Percentiles rank a stretch among this genome's conserved stretches.
phyloP scores from a whole-genome alignment of 2,888 invertebrate genomes.

The Cremastinae sp. region DNA sequence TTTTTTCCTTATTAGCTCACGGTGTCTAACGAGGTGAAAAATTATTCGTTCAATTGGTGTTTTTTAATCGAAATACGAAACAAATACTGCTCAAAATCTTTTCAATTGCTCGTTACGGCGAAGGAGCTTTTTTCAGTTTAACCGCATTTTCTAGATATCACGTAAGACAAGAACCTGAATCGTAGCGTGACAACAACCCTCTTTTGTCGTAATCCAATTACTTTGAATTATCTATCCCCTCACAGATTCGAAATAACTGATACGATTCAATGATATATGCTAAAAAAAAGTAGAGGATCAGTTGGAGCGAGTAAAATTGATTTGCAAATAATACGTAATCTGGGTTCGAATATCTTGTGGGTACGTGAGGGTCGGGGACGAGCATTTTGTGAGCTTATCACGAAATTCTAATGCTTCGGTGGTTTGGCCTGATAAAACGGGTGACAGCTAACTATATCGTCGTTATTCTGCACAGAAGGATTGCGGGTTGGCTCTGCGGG shows the following conservation, averaged over 20 bases:
- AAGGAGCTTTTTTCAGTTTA: not conserved
- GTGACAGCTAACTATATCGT: slow-evolving; percentile 30
- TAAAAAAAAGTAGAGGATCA: slow-evolving; percentile 3
- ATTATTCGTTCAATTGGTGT: slow-evolving; percentile 27
- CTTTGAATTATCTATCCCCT: no score
- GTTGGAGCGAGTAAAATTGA: slow-evolving; percentile 9
- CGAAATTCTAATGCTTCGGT: slow-evolving; percentile 35
- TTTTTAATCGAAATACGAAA: slow-evolving; percentile 33
- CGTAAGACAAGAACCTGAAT: no score
- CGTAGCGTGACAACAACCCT: no score
- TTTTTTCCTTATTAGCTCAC: slow-evolving; percentile 26
- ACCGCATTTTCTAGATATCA: no score
- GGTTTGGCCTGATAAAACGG: slow-evolving; percentile 16
- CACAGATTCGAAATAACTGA: not conserved
- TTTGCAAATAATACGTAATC: slow-evolving; percentile 38
- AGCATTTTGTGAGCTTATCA: slow-evolving; percentile 38
- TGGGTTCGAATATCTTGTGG: not conserved
- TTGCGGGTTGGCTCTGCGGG: not conserved
- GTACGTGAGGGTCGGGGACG: slow-evolving; percentile 2
- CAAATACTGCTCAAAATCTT: slow-evolving; percentile 11
- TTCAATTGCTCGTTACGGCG: not conserved
- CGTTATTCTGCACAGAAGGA: slow-evolving; percentile 15
- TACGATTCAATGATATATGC: not conserved
- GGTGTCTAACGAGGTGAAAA: not conserved
- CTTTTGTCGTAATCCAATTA: no score